These are phyloP conservation scores for Gryllus longicercus DNA, from an alignment of 2,888 invertebrate species.

Conservation along the genomic window DNA sequence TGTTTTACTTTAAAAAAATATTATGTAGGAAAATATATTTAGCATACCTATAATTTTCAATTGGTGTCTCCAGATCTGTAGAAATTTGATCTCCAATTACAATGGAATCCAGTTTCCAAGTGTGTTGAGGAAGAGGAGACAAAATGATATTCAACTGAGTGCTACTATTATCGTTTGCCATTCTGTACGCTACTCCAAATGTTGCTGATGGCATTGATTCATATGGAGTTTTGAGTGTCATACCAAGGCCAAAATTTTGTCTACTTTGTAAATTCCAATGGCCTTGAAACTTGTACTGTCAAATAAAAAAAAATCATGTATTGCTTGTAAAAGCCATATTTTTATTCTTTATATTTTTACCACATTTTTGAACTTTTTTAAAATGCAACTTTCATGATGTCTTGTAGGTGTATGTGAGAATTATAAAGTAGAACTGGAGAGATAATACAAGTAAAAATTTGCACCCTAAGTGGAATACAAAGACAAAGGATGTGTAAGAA, in stretches of 20 bases:
- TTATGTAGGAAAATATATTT: background rate
- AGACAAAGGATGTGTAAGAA: background rate
- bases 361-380: too few species aligned
- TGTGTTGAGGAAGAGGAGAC: background rate
- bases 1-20: background rate
- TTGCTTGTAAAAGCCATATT: too few species aligned
- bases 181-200: background rate
- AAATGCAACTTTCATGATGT: too few species aligned
- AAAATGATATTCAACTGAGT: background rate
- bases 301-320: constrained; percentile 29
- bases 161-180: background rate
- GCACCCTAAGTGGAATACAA: background rate
- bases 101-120: background rate
- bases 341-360: too few species aligned
- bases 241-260: constrained; percentile 30
- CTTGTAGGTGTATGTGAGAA: too few species aligned
- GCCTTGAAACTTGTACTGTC: constrained; percentile 43
- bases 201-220: background rate
- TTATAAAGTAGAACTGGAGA: too few species aligned
- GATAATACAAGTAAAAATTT: too few species aligned
- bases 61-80: constrained; percentile 26
- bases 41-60: constrained; percentile 18
- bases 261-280: constrained; percentile 45
- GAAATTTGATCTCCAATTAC: constrained; percentile 40
- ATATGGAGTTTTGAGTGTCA: background rate